Evolutionary conservation across 2,797 vertebrate genomes (phyloP), one percentile per base, ranked within the genome.

Genomic region (Arrhamphus sclerolepis): DNA sequence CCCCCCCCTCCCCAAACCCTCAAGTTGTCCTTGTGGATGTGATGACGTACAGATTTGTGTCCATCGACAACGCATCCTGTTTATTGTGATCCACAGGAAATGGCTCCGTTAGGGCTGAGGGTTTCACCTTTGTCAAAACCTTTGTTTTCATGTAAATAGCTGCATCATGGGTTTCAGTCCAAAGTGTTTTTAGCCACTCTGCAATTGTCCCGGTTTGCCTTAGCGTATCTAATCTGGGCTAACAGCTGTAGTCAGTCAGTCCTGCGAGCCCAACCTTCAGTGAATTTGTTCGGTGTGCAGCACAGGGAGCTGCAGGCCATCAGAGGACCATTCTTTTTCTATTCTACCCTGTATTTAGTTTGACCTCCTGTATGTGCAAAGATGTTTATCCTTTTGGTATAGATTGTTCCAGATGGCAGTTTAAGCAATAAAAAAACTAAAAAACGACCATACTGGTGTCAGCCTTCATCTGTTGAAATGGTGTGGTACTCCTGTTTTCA

Each of bases 361-460:
- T 93, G 88, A 94, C 93, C 93, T 95, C 92, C 92, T 95, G 88
- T 95, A 93, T 95, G 94, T 95, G 95, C 94, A 94, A 92, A 95
- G 92, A 94, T 89, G 91, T 92, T 95, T 89, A 94, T 96, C 90
- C 88, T 95, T 97, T 96, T 97, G 95, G 95, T 97, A 94, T 94
- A 95, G 94, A 95, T 95, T 95, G 94, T 96, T 94, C 93, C 94
- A 95, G 89, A 95, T 91, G 91, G 94, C 95, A 96, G 95, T 94
- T 96, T 94, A 95, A 96, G 94, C 92, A 94, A 93, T 94, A 93
- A 93, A 93, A 92, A 88, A 80, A 75, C 70, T 83, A 78, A 87
- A 89, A 89, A 89, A 83, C 40, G 26, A 73, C 74, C 38, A 1
- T 17, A 56, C 75, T 71, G 65, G 59, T 68, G 20, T 67, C 39